A percentile compares a stretch with the other conserved stretches of the same genome.
phyloP scores from a whole-genome alignment of 2,113 vertebrate genomes.

The Menura novaehollandiae region DNA sequence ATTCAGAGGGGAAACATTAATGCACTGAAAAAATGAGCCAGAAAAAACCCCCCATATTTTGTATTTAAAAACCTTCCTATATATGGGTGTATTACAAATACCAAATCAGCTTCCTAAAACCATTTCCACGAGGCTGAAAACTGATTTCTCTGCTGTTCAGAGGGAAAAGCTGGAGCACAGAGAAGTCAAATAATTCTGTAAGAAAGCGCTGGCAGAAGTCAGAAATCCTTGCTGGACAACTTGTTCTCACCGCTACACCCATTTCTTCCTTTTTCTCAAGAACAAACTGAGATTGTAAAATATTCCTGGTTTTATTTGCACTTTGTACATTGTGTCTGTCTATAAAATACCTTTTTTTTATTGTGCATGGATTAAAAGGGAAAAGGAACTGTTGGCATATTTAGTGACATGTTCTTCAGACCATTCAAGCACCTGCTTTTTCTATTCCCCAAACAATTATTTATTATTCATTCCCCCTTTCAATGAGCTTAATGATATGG shows the following conservation, averaged over 20 bases:
- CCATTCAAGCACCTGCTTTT: neutral
- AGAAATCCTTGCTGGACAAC: neutral
- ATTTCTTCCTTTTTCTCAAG: neutral
- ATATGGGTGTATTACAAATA: neutral
- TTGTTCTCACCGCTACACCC: neutral
- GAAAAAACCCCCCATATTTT: neutral
- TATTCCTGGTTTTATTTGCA: neutral
- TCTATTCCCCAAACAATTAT: neutral
- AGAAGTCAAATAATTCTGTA: neutral
- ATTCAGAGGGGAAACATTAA: neutral
- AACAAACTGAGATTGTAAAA: neutral
- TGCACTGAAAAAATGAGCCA: neutral
- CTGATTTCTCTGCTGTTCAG: neutral
- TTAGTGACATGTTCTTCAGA: neutral
- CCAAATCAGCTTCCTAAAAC: neutral
- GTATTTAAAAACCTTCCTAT: neutral
- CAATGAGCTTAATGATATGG: neutral
- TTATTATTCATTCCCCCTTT: neutral
- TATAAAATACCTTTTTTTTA: neutral
- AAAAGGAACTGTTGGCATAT: neutral
- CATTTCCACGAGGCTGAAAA: neutral
- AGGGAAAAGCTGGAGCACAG: neutral
- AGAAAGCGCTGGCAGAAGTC: neutral
- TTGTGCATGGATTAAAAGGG: neutral
- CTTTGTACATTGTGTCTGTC: accelerated